Evolutionary conservation across 2,888 invertebrate genomes (phyloP).

Genomic region (Megastigmus dorsalis): DNA sequence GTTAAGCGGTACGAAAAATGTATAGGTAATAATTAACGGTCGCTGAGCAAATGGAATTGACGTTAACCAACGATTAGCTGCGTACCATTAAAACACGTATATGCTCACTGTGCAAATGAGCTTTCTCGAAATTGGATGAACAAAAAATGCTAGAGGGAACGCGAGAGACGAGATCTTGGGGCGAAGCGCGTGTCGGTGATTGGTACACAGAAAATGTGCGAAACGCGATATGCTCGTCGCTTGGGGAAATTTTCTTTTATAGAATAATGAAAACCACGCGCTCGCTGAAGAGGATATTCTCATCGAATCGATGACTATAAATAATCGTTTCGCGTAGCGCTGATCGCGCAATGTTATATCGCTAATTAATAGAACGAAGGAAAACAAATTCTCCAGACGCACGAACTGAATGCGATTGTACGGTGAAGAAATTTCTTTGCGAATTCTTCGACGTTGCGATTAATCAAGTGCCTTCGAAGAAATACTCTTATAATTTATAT

Average conservation of each 20-base stretch:
- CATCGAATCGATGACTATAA: constrained; percentile 2
- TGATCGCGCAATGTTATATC: neutral
- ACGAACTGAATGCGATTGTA: constrained; percentile 3
- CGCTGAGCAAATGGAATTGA: too few relatives aligned
- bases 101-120: neutral
- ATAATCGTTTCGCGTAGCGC: too few relatives aligned
- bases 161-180: constrained; percentile 40
- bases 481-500: too few relatives aligned
- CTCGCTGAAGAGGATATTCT: constrained; percentile 46
- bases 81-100: too few relatives aligned
- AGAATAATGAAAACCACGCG: constrained; percentile 29
- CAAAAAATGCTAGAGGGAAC: constrained; percentile 54
- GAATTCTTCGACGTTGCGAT: neutral
- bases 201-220: constrained; percentile 10
- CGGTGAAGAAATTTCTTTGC: constrained; percentile 22
- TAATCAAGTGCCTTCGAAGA: neutral
- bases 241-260: constrained; percentile 26
- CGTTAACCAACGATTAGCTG: too few relatives aligned
- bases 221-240: constrained; percentile 16
- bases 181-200: constrained; percentile 49
- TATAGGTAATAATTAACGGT: too few relatives aligned
- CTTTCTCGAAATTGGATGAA: neutral
- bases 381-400: neutral
- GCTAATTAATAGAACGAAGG: neutral
- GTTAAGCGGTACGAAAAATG: too few relatives aligned